Percentiles rank a stretch among this genome's conserved stretches.
These are phyloP conservation scores for Gila robusta DNA, from an alignment of 2,797 vertebrate genomes.

Conservation along the genomic window DNA sequence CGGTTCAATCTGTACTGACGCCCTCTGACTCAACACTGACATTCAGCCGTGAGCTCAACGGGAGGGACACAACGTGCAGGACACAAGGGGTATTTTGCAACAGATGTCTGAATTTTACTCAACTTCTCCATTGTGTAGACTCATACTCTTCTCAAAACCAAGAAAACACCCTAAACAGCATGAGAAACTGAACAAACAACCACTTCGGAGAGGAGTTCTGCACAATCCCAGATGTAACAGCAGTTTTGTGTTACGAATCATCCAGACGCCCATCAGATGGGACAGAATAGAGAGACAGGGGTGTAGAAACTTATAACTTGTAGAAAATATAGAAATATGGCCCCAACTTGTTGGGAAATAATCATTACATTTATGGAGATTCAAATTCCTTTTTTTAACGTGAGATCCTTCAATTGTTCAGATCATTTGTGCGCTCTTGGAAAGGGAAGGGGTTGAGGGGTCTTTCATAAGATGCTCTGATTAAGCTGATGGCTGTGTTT, in stretches of 20 bases:
- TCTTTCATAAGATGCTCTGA: slow-evolving; percentile 25
- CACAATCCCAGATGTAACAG: slow-evolving; percentile 36
- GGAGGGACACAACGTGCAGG: neutral
- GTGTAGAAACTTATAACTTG: neutral
- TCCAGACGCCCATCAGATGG: neutral
- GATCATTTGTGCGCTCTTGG: neutral
- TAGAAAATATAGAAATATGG: neutral
- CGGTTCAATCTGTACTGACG: slow-evolving; percentile 59
- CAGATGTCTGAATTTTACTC: slow-evolving; percentile 21
- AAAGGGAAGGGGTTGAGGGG: slow-evolving; percentile 12
- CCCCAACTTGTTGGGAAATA: neutral
- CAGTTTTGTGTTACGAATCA: slow-evolving; percentile 14
- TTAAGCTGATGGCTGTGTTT: slow-evolving; percentile 62
- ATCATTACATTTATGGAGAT: neutral
- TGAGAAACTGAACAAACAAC: slow-evolving; percentile 37
- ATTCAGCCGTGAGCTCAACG: slow-evolving; percentile 17
- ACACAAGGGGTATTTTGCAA: slow-evolving; percentile 18
- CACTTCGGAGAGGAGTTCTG: neutral
- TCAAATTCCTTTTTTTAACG: neutral
- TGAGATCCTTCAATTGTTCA: neutral
- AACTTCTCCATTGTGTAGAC: slow-evolving; percentile 15
- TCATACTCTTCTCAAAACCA: neutral
- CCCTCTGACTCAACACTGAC: slow-evolving; percentile 63
- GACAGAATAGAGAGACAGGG: neutral
- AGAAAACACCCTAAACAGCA: slow-evolving; percentile 8